Conservation (phyloP, 2,888 invertebrate species). For the Lepidocyrtoides sp. region DNA sequence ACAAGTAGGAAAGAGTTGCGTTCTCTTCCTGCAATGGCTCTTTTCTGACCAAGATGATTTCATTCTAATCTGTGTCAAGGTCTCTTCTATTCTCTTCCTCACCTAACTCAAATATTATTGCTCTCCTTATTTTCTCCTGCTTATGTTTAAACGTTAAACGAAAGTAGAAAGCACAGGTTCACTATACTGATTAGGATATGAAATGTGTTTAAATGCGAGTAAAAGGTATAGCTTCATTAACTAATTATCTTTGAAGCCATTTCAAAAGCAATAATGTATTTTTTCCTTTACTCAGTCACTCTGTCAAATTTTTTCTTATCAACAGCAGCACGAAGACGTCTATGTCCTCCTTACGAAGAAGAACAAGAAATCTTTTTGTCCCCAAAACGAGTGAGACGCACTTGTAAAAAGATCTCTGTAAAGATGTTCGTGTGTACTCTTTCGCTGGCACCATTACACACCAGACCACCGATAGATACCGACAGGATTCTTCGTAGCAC, state of each 20-base stretch:
- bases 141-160: neutral
- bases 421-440: neutral
- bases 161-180: neutral
- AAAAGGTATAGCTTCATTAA: neutral
- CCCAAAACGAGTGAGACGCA: neutral
- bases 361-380: conserved; percentile 6
- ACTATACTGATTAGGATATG: neutral
- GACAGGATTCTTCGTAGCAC: neutral
- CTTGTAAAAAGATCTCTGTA: neutral
- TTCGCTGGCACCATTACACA: conserved; percentile 13
- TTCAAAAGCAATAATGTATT: neutral
- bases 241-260: conserved; percentile 1
- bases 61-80: conserved; percentile 51
- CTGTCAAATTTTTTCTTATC: conserved; percentile 8
- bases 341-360: neutral
- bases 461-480: conserved; percentile 35
- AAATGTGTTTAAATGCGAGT: neutral
- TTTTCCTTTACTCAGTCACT: neutral
- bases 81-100: conserved; percentile 13
- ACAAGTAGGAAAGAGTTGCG: neutral
- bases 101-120: neutral
- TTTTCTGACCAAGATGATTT: conserved; percentile 3
- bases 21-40: neutral
- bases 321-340: neutral
- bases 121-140: neutral